These are phyloP conservation scores for Scelioninae gen. 2 DNA, from an alignment of 2,888 invertebrate genomes.

Conservation along the genomic window DNA sequence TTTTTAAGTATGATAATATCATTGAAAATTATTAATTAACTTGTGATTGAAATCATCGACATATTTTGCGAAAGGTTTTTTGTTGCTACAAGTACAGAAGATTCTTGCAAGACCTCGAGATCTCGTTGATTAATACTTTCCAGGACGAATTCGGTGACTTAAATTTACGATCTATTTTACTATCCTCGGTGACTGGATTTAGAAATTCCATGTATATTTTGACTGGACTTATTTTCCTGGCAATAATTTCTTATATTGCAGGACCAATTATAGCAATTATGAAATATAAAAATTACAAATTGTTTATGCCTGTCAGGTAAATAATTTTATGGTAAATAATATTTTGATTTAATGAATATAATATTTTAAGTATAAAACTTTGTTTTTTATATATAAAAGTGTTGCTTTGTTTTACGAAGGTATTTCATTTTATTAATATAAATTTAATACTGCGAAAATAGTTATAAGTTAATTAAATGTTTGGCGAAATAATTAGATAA, in stretches of 20 bases:
- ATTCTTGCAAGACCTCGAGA: constrained; percentile 26
- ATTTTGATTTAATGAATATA: no score
- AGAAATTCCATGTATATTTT: constrained; percentile 13
- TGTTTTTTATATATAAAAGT: no score
- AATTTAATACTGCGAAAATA: no score
- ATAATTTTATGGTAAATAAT: not conserved
- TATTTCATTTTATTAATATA: no score
- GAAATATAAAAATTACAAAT: constrained; percentile 45
- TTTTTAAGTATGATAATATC: no score
- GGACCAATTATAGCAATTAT: constrained; percentile 49
- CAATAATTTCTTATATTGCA: constrained; percentile 24
- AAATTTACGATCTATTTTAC: constrained; percentile 8
- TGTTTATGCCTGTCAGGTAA: constrained; percentile 50
- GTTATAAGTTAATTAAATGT: no score
- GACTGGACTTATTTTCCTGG: constrained; percentile 46
- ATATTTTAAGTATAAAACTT: no score
- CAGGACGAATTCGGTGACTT: constrained; percentile 43
- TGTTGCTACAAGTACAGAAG: constrained; percentile 36
- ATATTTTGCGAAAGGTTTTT: constrained; percentile 29
- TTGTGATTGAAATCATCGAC: no score
- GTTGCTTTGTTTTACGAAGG: no score
- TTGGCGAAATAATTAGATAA: no score
- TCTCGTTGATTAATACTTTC: constrained; percentile 22
- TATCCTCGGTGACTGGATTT: constrained; percentile 11
- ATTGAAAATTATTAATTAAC: no score